These are phyloP conservation scores for Mayetiola destructor DNA, from an alignment of 2,888 invertebrate genomes.

Conservation along the genomic window DNA sequence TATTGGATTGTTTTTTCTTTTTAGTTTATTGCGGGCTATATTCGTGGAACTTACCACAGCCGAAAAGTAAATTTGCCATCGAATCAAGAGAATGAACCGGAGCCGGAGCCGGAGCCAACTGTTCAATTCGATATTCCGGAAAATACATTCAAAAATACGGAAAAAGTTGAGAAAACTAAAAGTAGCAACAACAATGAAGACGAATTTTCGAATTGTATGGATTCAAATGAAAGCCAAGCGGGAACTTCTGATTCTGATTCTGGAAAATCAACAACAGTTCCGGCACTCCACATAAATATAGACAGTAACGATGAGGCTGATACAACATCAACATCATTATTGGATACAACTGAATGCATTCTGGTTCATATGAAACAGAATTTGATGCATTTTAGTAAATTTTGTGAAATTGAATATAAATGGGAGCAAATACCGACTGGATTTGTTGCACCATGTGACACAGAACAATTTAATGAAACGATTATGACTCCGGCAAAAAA, in stretches of 20 bases:
- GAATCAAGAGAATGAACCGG: not conserved
- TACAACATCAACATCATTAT: no score
- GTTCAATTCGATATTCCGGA: no score
- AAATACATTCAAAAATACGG: no score
- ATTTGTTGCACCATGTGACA: not conserved
- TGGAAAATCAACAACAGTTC: not conserved
- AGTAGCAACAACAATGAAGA: no score
- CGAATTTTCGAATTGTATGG: no score
- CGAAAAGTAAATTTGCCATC: not conserved
- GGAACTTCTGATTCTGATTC: no score
- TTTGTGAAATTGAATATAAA: slow-evolving; percentile 2
- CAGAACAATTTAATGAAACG: slow-evolving; percentile 5
- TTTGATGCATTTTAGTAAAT: not conserved
- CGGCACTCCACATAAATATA: not conserved
- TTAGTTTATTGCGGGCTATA: not conserved
- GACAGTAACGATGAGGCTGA: no score
- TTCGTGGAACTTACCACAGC: not conserved
- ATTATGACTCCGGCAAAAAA: not conserved
- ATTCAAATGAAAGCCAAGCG: no score
- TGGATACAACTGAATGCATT: no score
- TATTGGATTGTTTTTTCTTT: not conserved
- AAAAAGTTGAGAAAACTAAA: not conserved
- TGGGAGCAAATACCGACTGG: not conserved
- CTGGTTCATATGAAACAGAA: not conserved
- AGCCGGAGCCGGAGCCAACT: not conserved